phyloP scores from a whole-genome alignment of 2,797 vertebrate genomes.

The Sebastes paucispinis region DNA sequence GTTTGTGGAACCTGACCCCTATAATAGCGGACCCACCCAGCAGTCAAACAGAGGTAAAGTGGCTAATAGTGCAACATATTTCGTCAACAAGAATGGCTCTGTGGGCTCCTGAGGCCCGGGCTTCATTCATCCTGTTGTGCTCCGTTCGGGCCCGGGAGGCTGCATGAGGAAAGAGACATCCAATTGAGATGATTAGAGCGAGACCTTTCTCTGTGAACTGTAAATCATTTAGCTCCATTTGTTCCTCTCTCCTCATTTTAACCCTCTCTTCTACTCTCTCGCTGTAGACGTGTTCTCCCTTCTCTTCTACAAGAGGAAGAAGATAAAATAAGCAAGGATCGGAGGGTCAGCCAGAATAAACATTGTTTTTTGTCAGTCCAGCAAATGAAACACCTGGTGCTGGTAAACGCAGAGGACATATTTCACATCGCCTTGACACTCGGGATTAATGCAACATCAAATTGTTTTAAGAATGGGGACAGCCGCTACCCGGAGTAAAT shows the following conservation, averaged over 20 bases:
- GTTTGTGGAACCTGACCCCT: neutral
- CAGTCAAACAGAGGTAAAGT: constrained; percentile 36
- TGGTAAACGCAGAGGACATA: constrained; percentile 73
- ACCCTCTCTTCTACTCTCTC: constrained; percentile 16
- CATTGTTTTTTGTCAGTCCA: constrained; percentile 74
- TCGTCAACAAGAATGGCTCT: neutral
- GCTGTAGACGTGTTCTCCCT: constrained; percentile 28
- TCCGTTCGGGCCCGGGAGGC: constrained; percentile 15
- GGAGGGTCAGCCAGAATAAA: constrained; percentile 79
- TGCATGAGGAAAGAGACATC: constrained; percentile 16
- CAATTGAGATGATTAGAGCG: constrained; percentile 38
- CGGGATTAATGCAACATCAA: constrained; percentile 78
- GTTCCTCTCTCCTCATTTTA: constrained; percentile 28
- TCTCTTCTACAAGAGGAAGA: constrained; percentile 36
- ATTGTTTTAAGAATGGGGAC: constrained; percentile 78
- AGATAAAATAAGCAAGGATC: constrained; percentile 66
- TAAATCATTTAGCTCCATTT: constrained; percentile 55
- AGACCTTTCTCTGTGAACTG: constrained; percentile 11
- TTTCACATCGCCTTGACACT: constrained; percentile 73
- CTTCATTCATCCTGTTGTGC: neutral
- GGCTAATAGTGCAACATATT: constrained; percentile 16
- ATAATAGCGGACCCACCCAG: constrained; percentile 2
- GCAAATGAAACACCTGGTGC: constrained; percentile 85
- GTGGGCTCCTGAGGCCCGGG: neutral
- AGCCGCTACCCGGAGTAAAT: constrained; percentile 72